Evolutionary conservation across 2,113 vertebrate genomes (phyloP).

Genomic region (Chaenocephalus aceratus): DNA sequence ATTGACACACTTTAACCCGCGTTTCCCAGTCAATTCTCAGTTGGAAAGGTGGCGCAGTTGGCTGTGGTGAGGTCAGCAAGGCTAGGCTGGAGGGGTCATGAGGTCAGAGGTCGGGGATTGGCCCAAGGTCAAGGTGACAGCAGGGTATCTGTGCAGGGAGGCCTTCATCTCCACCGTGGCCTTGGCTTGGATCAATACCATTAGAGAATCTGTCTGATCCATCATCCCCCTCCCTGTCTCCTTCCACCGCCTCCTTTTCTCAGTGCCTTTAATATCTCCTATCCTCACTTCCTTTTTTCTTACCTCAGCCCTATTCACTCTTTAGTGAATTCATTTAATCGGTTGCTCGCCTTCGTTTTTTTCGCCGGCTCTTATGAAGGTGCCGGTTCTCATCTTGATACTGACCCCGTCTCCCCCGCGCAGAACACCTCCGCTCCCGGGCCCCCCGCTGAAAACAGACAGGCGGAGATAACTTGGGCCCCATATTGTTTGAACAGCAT

Average conservation of each 20-base stretch:
- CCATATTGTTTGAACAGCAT: conserved; percentile 85
- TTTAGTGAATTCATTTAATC: conserved; percentile 71
- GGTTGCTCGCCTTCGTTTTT: conserved; percentile 44
- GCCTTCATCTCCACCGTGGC: conserved; percentile 89
- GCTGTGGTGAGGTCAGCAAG: conserved; percentile 25
- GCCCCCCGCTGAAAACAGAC: conserved; percentile 62
- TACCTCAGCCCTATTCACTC: conserved; percentile 59
- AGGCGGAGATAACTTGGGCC: conserved; percentile 76
- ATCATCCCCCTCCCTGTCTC: conserved; percentile 60
- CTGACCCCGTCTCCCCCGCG: conserved; percentile 56
- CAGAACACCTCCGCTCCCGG: conserved; percentile 44
- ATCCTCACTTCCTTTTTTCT: conserved; percentile 52
- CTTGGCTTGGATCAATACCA: conserved; percentile 92
- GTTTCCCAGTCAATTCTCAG: conserved; percentile 94
- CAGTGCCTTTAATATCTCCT: conserved; percentile 24
- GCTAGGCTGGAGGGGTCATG: conserved; percentile 28
- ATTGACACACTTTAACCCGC: conserved; percentile 97
- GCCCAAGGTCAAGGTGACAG: conserved; percentile 95
- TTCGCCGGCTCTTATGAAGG: conserved; percentile 50
- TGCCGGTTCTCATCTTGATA: conserved; percentile 74
- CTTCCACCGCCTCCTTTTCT: conserved; percentile 23
- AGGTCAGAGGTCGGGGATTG: conserved; percentile 85
- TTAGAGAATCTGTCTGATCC: conserved; percentile 87
- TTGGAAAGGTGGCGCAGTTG: conserved; percentile 77
- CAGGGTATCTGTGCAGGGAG: conserved; percentile 82